Percentiles rank a stretch among this genome's conserved stretches.
Conservation (phyloP, 2,888 invertebrate genomes). For the Rhorus exstirpatorius region DNA sequence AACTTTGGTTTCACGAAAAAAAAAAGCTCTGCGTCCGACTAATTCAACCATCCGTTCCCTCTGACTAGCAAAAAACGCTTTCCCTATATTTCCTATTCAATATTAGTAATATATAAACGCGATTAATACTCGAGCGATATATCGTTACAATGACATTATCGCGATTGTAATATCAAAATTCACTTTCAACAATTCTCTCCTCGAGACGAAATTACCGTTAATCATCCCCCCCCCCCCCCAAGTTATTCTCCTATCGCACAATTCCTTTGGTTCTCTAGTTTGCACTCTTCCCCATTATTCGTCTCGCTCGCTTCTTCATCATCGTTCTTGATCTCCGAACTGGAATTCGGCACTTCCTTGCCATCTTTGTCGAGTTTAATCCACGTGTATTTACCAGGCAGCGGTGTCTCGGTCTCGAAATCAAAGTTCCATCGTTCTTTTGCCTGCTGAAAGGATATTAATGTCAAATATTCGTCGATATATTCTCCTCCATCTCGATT, state of each 20-base stretch:
- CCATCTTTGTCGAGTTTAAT: slow-evolving; percentile 77
- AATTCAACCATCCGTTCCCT: slow-evolving; percentile 2
- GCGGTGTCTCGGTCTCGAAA: slow-evolving; percentile 87
- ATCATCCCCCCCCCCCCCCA: background rate
- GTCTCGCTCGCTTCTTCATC: slow-evolving; percentile 61
- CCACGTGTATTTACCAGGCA: slow-evolving; percentile 87
- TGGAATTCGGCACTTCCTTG: slow-evolving; percentile 54
- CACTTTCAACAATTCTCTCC: slow-evolving; percentile 9
- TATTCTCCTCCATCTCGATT: background rate
- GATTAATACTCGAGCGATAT: slow-evolving; percentile 21
- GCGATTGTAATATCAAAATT: slow-evolving; percentile 19
- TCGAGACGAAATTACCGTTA: background rate
- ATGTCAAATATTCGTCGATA: background rate
- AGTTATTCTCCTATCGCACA: no score
- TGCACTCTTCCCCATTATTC: background rate
- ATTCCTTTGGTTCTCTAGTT: background rate
- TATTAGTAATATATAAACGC: slow-evolving; percentile 2
- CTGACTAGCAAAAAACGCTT: slow-evolving; percentile 49
- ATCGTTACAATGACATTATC: background rate
- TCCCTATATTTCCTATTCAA: background rate
- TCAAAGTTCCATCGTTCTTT: slow-evolving; percentile 88
- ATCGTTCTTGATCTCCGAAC: slow-evolving; percentile 57
- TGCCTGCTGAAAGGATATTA: slow-evolving; percentile 76
- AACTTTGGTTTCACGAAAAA: slow-evolving; percentile 34
- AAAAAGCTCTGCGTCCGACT: slow-evolving; percentile 8